Evolutionary conservation across 2,888 invertebrate genomes (phyloP).

Genomic region (Phania funesta): DNA sequence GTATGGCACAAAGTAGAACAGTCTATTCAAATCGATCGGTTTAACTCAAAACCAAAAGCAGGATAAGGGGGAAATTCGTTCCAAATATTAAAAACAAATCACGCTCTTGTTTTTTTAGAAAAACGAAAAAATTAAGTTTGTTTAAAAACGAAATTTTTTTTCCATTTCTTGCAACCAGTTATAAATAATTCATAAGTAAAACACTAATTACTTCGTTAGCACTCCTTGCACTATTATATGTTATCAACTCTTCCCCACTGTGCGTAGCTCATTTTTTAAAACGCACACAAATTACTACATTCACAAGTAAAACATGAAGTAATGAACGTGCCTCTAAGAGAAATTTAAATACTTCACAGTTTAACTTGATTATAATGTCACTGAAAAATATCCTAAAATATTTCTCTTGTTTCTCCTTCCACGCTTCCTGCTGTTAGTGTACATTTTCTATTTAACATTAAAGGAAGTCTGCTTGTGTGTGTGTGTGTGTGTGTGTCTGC

Average conservation of each 20-base stretch:
- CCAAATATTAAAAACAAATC: too few relatives aligned
- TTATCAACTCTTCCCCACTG: background rate
- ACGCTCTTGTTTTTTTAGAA: too few relatives aligned
- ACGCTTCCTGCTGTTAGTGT: background rate
- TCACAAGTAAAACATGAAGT: constrained; percentile 38
- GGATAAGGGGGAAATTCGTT: too few relatives aligned
- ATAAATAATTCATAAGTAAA: background rate
- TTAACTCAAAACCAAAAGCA: too few relatives aligned
- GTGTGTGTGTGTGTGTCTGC: background rate
- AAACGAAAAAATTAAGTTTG: too few relatives aligned
- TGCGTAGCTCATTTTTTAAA: background rate
- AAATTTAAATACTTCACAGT: constrained; percentile 61
- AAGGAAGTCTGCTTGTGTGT: background rate
- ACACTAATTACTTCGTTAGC: background rate
- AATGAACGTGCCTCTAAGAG: constrained; percentile 54
- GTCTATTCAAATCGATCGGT: too few relatives aligned
- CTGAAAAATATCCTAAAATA: constrained; percentile 8
- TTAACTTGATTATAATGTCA: constrained; percentile 68
- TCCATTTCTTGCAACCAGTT: too few relatives aligned
- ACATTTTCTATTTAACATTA: constrained; percentile 13
- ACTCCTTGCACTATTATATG: background rate
- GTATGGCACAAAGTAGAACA: too few relatives aligned
- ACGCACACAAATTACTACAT: background rate
- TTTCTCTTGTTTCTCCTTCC: background rate
- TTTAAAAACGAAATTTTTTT: too few relatives aligned